Evolutionary conservation across 2,797 vertebrate species (phyloP), one percentile per base, ranked within the genome.

Genomic region (Petrocephalus sullivani): DNA sequence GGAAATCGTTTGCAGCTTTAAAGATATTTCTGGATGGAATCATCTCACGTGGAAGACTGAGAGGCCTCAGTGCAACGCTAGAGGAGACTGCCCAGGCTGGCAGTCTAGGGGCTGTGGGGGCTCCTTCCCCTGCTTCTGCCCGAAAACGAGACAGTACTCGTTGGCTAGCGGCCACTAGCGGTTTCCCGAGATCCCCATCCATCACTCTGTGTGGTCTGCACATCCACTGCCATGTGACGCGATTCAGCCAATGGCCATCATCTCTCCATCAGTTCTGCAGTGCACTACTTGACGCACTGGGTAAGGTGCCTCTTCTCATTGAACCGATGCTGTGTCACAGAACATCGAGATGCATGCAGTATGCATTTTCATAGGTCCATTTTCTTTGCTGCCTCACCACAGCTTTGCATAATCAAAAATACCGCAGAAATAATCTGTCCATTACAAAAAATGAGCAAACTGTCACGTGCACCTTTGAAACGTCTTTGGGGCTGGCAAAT

Each of bases 251-350:
- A 88, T 84, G 88, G 86, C 83, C 75, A 49, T 60, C 86, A 86
- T 60, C 87, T 85, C 82, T 89, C 90, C 57, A 88, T 90, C 85
- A 83, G 81, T 89, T 85, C 46, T 6, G 85, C 71, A 78, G 87
- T 88, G 71, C 37, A 23, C 61, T 54, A 28, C 21, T 61, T 46
- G 1, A 46, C 28, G 75, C 64, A 10, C 41, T 51, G 16, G 1
- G 21, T 51, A 56, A n/a, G 9, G 8, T 12, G 9, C 82, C 8
- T 10, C 37, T 75, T 53, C 14, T 71, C 67, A 87, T 87, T 75
- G 49, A 53, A 19, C 60, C 28, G n/a, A 56, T 87, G 1, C n/a
- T 23, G 64, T 56, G 41, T 64, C 33, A 33, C 60, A 41, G n/a
- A 41, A 87, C 37, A 51, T 53, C 14, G 57, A 16, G 41, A 78